Evolutionary conservation across 2,113 vertebrate species (phyloP), one percentile per base, ranked within the genome.

Genomic region (Propithecus coquereli): DNA sequence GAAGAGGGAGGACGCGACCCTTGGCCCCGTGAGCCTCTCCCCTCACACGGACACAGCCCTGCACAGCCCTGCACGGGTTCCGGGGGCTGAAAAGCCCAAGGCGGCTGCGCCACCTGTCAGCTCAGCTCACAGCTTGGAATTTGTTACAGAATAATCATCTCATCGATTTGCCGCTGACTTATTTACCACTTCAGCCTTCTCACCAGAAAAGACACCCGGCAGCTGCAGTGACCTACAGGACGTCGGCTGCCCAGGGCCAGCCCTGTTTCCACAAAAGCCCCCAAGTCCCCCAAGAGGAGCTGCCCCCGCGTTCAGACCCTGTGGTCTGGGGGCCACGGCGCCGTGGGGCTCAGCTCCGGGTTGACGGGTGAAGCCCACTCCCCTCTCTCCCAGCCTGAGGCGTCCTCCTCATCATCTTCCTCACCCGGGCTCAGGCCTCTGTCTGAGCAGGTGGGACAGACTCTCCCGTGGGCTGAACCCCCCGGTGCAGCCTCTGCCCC

Each of bases 131-230:
- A 61, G 40, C 7, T 90, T 96, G 85, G 77, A 86, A 95, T 97
- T 96, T 74, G 86, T 87, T 90, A 50, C 34, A 59, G 66, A 88
- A 45, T 94, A 96, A 98, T 93, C 96, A 93, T 94, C 73, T 80
- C 94, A 98, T 84, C 16, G 97, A 97, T 96, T 94, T 80, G 77
- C 30, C 79, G 91, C 54, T 87, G 81, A 90, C 65, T 66, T 94
- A 91, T 95, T 97, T 95, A 92, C 80, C 43, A 57, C 6, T 92
- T 92, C 82, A 59, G 90, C 57, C 93, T 86, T 86, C 94, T 37
- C 73, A 97, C 54, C 52, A 50, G 91, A 80, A 32, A 57, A 94
- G 91, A 87, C 54, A 8, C 2, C 91, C 11, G 3, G 14, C 61
- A 80, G 91, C 87, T 80, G 70, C 96, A 92, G 83, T 86, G 52